phyloP scores from a whole-genome alignment of 1,140 invertebrate species.

The Heliothis subflexa region DNA sequence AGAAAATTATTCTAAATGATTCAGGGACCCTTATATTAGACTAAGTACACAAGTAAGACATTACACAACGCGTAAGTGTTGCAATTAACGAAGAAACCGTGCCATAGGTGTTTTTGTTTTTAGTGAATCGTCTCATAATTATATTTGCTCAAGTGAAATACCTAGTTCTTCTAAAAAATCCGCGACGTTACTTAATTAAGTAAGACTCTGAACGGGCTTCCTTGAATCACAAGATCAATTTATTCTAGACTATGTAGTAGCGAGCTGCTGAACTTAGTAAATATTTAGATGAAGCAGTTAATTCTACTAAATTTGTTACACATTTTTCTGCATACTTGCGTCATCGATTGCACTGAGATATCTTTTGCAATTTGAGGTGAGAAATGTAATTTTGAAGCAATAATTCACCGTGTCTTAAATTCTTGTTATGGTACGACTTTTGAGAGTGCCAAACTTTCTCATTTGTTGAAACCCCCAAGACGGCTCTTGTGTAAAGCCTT shows the following conservation, averaged over 20 bases:
- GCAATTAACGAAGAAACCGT: constrained; percentile 75
- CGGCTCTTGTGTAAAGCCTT: constrained; percentile 25
- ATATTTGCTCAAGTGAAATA: constrained; percentile 70
- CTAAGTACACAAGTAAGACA: constrained; percentile 54
- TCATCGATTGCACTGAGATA: constrained; percentile 12
- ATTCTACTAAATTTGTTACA: constrained; percentile 21
- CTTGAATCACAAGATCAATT: constrained; percentile 62
- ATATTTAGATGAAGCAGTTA: constrained; percentile 34
- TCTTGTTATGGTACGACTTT: constrained; percentile 30
- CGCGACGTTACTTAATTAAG: constrained; percentile 60
- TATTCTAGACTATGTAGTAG: constrained; percentile 48
- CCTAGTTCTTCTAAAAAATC: constrained; percentile 51
- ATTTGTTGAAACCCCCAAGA: constrained; percentile 22
- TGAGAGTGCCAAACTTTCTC: constrained; percentile 42
- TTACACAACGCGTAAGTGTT: constrained; percentile 54
- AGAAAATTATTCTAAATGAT: constrained; percentile 44
- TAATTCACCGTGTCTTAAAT: constrained; percentile 42
- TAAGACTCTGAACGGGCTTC: constrained; percentile 66
- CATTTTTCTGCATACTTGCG: constrained; percentile 12
- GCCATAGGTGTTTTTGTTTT: constrained; percentile 72
- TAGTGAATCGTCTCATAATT: constrained; percentile 56
- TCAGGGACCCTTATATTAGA: constrained; percentile 53
- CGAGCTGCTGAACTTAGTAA: constrained; percentile 40
- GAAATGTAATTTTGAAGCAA: constrained; percentile 41
- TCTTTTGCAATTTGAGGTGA: constrained; percentile 35